Evolutionary conservation across 1,140 invertebrate species (phyloP).

Genomic region (Bombus consobrinus): DNA sequence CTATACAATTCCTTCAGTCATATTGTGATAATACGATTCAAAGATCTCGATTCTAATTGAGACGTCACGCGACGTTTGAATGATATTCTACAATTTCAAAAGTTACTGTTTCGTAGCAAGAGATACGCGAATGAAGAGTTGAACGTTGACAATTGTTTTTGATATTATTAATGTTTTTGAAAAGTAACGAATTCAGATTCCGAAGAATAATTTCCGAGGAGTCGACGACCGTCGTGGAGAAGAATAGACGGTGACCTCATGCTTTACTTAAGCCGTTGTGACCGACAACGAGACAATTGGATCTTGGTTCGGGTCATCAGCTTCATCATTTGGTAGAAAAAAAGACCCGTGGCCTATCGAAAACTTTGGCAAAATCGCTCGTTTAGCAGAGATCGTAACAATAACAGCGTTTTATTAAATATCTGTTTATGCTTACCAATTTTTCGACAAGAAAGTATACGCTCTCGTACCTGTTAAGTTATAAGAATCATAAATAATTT

Average conservation of each 20-base stretch:
- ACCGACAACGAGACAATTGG: slow-evolving; percentile 72
- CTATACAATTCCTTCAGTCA: neutral
- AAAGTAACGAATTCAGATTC: neutral
- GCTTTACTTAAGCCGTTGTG: slow-evolving; percentile 70
- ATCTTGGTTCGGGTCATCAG: slow-evolving; percentile 66
- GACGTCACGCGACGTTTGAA: neutral
- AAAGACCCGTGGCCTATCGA: slow-evolving; percentile 27
- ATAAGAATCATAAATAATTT: neutral
- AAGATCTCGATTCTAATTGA: slow-evolving; percentile 16
- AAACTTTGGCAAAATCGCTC: slow-evolving; percentile 1
- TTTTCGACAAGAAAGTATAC: neutral
- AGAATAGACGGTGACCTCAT: slow-evolving; percentile 76
- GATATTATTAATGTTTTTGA: neutral
- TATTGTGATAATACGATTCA: slow-evolving; percentile 38
- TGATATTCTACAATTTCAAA: neutral
- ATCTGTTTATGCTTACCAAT: neutral
- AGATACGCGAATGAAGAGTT: neutral
- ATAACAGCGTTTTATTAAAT: neutral
- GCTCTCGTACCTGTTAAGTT: neutral
- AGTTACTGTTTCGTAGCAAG: neutral
- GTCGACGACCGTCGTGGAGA: slow-evolving; percentile 72
- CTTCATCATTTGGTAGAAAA: slow-evolving; percentile 55
- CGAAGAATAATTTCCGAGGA: slow-evolving; percentile 61
- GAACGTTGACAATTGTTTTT: neutral
- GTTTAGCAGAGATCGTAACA: neutral